These are phyloP conservation scores for Lithosia quadra DNA, from an alignment of 2,888 invertebrate species.

Conservation along the genomic window DNA sequence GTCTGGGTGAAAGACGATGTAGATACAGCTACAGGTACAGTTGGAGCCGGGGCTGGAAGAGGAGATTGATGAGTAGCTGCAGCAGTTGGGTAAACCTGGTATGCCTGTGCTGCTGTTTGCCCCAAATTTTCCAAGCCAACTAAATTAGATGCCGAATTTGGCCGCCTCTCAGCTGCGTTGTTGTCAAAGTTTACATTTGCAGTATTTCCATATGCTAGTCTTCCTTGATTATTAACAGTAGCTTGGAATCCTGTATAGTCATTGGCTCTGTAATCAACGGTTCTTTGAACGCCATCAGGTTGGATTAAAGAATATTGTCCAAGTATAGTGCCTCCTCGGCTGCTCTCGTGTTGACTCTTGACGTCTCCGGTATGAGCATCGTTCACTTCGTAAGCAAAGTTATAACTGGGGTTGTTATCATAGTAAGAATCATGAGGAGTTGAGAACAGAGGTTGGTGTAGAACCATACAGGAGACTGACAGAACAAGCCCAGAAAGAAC, in stretches of 20 bases:
- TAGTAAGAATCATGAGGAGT: constrained; percentile 53
- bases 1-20: constrained; percentile 71
- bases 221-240: constrained; percentile 78
- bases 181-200: constrained; percentile 20
- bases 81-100: constrained; percentile 40
- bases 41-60: constrained; percentile 54
- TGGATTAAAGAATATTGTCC: constrained; percentile 86
- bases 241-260: constrained; percentile 85
- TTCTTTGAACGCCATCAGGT: constrained; percentile 85
- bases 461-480: constrained; percentile 70
- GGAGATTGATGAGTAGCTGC: constrained; percentile 46
- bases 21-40: constrained; percentile 66
- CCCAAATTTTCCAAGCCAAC: background rate
- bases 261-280: constrained; percentile 86
- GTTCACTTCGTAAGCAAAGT: constrained; percentile 86
- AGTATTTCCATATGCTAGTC: constrained; percentile 26
- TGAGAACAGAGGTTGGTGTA: constrained; percentile 67
- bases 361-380: constrained; percentile 84
- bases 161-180: constrained; percentile 25
- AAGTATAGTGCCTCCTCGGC: constrained; percentile 82
- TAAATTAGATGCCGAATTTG: constrained; percentile 15
- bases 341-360: constrained; percentile 84
- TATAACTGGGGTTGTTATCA: constrained; percentile 76
- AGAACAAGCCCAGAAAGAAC: constrained; percentile 64
- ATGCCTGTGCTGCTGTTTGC: constrained; percentile 17